Evolutionary conservation across 1,140 invertebrate species (phyloP).

Genomic region (Bilobella aurantiaca): DNA sequence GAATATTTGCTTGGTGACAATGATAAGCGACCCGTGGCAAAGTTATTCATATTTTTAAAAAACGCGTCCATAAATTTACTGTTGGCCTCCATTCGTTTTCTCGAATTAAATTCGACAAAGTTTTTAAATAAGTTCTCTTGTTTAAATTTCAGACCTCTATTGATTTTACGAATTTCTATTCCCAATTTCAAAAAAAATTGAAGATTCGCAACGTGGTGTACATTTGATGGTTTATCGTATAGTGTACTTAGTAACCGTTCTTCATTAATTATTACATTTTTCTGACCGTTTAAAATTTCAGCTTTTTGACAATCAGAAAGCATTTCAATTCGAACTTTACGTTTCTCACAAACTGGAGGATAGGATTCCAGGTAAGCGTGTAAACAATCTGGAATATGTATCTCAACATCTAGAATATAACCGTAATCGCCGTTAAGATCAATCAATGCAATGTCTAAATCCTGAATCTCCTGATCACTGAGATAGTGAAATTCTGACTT

Average conservation of each 20-base stretch:
- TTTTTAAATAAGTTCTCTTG: background rate
- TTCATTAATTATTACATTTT: background rate
- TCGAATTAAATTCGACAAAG: background rate
- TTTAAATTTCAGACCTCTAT: background rate
- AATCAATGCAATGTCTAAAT: background rate
- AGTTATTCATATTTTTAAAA: background rate
- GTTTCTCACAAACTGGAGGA: background rate
- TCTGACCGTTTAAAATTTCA: background rate
- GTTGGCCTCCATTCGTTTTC: background rate
- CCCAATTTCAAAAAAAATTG: background rate
- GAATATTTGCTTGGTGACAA: background rate
- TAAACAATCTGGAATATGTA: background rate
- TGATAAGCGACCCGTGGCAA: no score
- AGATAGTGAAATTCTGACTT: background rate
- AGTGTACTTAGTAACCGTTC: background rate
- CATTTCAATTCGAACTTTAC: background rate
- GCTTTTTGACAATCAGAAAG: background rate
- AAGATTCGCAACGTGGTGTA: background rate
- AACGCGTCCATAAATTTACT: background rate
- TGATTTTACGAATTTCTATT: background rate
- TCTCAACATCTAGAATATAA: no score
- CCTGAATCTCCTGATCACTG: background rate
- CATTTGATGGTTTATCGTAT: background rate
- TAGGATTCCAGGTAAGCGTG: background rate
- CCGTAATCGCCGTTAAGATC: background rate